Evolutionary conservation across 1,140 invertebrate genomes (phyloP).

Genomic region (Oncopeltus fasciatus): DNA sequence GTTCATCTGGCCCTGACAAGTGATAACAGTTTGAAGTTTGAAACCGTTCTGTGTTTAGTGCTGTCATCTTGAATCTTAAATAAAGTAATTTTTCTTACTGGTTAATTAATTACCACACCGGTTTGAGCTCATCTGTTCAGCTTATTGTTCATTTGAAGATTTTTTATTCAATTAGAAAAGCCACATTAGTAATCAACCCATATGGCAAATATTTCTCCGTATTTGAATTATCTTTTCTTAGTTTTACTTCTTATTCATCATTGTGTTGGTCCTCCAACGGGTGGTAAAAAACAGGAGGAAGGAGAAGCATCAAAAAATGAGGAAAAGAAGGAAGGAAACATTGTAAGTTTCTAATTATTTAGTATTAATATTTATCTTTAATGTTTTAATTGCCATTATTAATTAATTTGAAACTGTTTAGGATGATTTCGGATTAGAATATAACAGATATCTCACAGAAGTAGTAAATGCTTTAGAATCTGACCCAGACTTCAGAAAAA

Average conservation of each 20-base stretch:
- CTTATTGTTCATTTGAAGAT: no score
- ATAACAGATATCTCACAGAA: conserved; percentile 73
- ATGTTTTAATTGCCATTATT: neutral
- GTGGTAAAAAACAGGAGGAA: neutral
- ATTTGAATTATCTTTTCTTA: no score
- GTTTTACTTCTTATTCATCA: neutral
- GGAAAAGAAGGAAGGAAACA: neutral
- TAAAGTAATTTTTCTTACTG: no score
- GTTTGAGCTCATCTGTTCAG: no score
- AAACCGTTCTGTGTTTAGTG: no score
- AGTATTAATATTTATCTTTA: neutral
- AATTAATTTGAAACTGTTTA: neutral
- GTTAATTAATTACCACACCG: no score
- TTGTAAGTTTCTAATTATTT: neutral
- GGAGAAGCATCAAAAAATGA: neutral
- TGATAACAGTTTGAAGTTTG: no score
- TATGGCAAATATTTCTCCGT: no score
- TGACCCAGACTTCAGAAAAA: conserved; percentile 65
- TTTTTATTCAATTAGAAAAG: no score
- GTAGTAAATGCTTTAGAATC: conserved; percentile 71
- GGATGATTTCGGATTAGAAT: conserved; percentile 43
- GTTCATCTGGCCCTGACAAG: no score
- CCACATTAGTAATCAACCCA: no score
- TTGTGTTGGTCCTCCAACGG: neutral
- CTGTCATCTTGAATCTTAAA: no score